Conservation (phyloP, 2,113 vertebrate species). For the Beaufortia kweichowensis region DNA sequence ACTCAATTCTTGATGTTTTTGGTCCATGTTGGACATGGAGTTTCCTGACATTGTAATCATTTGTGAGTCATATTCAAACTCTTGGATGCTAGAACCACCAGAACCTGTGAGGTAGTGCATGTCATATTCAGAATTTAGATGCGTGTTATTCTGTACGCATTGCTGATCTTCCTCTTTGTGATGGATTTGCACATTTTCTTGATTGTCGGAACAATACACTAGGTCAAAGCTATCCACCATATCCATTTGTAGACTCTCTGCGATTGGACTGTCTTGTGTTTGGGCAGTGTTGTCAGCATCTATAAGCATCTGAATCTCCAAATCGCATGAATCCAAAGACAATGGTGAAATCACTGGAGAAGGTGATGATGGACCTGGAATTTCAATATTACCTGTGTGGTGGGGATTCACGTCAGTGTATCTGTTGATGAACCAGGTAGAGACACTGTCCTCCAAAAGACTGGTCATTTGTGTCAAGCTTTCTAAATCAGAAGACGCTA, state of each 20-base stretch:
- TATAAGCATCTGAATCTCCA: constrained; percentile 60
- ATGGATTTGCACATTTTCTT: constrained; percentile 45
- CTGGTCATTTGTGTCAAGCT: constrained; percentile 30
- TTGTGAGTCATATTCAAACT: neutral
- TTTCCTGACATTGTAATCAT: neutral
- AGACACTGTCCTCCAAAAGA: constrained; percentile 40
- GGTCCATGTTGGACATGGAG: neutral
- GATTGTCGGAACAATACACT: constrained; percentile 41
- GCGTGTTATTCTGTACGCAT: constrained; percentile 19
- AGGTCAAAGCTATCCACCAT: constrained; percentile 56
- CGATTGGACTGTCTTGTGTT: constrained; percentile 25
- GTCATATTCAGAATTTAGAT: constrained; percentile 24
- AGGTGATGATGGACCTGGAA: constrained; percentile 33
- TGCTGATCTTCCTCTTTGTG: neutral
- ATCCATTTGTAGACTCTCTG: constrained; percentile 64
- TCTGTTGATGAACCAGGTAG: constrained; percentile 15
- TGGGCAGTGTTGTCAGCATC: constrained; percentile 48
- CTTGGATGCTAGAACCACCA: constrained; percentile 4
- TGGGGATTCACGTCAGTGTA: neutral
- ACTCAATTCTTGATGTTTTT: neutral
- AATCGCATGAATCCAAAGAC: constrained; percentile 66
- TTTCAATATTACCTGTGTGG: neutral
- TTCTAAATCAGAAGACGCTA: constrained; percentile 20
- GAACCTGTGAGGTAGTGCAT: constrained; percentile 22
- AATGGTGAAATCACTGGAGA: constrained; percentile 58